Base-by-base conservation (phyloP, 1,140 invertebrate species). In the Leptopilina clavipes region DNA sequence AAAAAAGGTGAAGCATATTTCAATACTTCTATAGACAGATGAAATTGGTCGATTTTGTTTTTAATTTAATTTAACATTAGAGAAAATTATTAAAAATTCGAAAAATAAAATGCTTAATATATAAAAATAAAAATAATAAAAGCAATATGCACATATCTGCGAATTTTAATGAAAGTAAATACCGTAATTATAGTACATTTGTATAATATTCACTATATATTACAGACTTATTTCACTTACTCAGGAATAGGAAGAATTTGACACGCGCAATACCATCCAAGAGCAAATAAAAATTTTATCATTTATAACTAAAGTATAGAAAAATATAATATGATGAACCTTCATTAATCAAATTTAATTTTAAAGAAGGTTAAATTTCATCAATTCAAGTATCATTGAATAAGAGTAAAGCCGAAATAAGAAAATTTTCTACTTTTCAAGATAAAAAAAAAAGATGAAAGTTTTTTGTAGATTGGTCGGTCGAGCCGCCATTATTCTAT, bases 401-500 rank as follows among this genome's bases (percentile, higher is more conserved):
- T 31, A 72, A 31, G 8, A 59, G 3, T 9, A 73, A 70, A 65
- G 19, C 31, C 7, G 19, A 10, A 70, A 48, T 8, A 22, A 54
- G 12, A 72, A 18, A 70, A 72, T 22, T 10, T 18, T 11, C 37
- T 31, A 52, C 14, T 11, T 14, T n/a, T n/a, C 11, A 48, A 44
- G 43, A 44, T 44, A 48, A 22, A 74, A 76, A 71, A 6, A 9
- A 10, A 45, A 52, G 56, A 78, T 40, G 31, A 74, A 79, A 77
- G 79, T 75, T 54, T 45, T 59, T 72, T 79, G 78, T 80, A 72
- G 71, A 9, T 70, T 73, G 70, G 81, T 25, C 76, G 72, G 80
- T 22, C 72, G 73, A 78, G 84, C 85, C 83, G 86, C 86, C 86
- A 87, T 87, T 87, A 44, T 75, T 70, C 43, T 72, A 31, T 56